phyloP scores from a whole-genome alignment of 1,140 invertebrate genomes.

The Drosophila sucinea region DNA sequence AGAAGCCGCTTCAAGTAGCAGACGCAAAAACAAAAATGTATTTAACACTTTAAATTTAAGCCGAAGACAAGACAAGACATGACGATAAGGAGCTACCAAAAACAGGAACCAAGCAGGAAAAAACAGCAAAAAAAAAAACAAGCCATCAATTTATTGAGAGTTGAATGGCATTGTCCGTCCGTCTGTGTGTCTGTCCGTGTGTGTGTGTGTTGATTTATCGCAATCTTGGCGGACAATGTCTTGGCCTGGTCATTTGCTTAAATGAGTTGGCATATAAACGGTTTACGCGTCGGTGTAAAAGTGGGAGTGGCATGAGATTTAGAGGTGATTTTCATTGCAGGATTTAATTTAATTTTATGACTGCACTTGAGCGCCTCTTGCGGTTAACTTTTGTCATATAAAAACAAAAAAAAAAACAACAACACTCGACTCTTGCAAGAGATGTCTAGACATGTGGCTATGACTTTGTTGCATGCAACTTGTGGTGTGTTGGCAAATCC shows the following conservation, averaged over 20 bases:
- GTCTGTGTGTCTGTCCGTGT: constrained; percentile 15
- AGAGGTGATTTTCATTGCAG: constrained; percentile 55
- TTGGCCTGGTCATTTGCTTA: constrained; percentile 74
- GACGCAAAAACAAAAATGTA: constrained; percentile 41
- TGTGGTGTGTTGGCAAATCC: constrained; percentile 33
- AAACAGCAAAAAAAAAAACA: constrained; percentile 9
- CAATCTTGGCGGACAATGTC: constrained; percentile 57
- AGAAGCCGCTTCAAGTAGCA: constrained; percentile 71
- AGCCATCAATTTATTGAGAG: constrained; percentile 69
- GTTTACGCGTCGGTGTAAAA: constrained; percentile 36
- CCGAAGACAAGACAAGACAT: constrained; percentile 64
- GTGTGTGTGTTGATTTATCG: constrained; percentile 53
- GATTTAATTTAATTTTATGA: constrained; percentile 77
- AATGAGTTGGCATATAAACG: constrained; percentile 72
- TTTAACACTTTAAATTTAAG: constrained; percentile 66
- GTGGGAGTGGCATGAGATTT: constrained; percentile 54
- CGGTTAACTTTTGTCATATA: constrained; percentile 52
- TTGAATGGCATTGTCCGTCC: constrained; percentile 61
- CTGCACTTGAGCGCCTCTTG: constrained; percentile 59
- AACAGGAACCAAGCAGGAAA: constrained; percentile 30
- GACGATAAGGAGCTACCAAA: constrained; percentile 72
- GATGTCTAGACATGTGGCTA: constrained; percentile 9
- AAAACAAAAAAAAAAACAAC: constrained; percentile 37
- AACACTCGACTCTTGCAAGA: constrained; percentile 42
- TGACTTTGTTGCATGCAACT: constrained; percentile 70